Base-by-base conservation (phyloP, 2,113 vertebrate species). In the Nerophis lumbriciformis region DNA sequence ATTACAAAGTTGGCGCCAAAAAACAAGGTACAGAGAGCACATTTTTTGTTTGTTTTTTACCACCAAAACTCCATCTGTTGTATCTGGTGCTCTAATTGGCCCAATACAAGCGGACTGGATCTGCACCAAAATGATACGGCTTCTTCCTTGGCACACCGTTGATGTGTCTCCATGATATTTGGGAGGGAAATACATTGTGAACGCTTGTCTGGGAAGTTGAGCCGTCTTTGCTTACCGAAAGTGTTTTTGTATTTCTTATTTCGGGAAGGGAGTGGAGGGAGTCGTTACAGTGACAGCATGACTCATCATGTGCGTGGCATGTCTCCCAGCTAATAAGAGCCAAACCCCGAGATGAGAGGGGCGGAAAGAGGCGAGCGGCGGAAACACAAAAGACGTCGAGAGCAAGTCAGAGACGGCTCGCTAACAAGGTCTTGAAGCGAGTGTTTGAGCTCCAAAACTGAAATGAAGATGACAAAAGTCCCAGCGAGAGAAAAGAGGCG, bases 271-370 rank as follows among this genome's bases (percentile, higher is more conserved):
- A 48, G 37, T n/a, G 38, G 28, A 48, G 37, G 19, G 6, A 49
- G 53, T 1, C 61, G 50, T 58, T 79, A 83, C 70, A 70, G 66
- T 66, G 75, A 80, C 78, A 70, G 77, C 50, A 59, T 74, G 82
- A 85, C 60, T 81, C 79, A 75, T 75, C 72, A 68, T 63, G 21
- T 38, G 56, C 4, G 35, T 53, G 73, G 68, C 71, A 62, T 60
- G 57, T 68, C 76, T 80, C 72, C 73, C 80, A 78, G 80, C 77
- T 81, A 65, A 78, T 77, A 76, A 82, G 70, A 77, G 55, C 74
- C 75, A 62, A 79, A 73, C 66, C 56, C 42, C 59, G 38, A 75
- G 69, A 81, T 81, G 72, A 73, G 44, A 60, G 53, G 7, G 16
- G 44, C 61, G 38, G 47, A 36, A 50, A 37, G 28, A 48, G 14